Conservation (phyloP, 2,797 vertebrate species). For the Poeciliopsis infans region DNA sequence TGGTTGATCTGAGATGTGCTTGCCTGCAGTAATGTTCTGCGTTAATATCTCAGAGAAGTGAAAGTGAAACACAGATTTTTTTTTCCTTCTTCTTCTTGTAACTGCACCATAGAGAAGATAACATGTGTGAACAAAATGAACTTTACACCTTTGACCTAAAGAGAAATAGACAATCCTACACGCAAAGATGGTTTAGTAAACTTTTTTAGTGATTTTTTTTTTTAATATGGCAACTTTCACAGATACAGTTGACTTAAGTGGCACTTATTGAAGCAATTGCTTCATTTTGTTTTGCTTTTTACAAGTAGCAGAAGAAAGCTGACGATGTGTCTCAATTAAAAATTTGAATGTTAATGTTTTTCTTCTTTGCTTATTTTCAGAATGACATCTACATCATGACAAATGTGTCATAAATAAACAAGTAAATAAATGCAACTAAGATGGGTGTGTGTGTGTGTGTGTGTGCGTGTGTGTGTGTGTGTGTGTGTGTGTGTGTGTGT, state of each 20-base stretch:
- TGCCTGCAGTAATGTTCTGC: background rate
- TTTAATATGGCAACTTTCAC: background rate
- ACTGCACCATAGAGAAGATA: background rate
- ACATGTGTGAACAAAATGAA: background rate
- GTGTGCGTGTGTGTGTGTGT: conserved; percentile 4
- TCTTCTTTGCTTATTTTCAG: background rate
- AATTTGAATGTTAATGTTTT: background rate
- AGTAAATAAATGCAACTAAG: conserved; percentile 6
- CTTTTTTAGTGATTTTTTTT: background rate
- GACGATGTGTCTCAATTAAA: background rate
- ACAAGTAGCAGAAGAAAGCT: background rate
- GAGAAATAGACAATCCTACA: background rate
- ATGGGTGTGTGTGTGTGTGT: background rate
- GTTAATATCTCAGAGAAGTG: background rate
- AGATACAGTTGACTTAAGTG: background rate
- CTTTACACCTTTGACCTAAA: background rate
- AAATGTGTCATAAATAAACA: background rate
- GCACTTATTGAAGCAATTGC: background rate
- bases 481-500: conserved; percentile 14
- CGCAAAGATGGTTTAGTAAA: background rate
- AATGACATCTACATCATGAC: background rate
- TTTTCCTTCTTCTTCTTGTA: too few species aligned
- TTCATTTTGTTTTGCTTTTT: background rate
- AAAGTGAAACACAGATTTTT: background rate
- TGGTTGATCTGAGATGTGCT: background rate